Evolutionary conservation across 2,797 vertebrate species (phyloP).

Genomic region (Mastacembelus armatus): DNA sequence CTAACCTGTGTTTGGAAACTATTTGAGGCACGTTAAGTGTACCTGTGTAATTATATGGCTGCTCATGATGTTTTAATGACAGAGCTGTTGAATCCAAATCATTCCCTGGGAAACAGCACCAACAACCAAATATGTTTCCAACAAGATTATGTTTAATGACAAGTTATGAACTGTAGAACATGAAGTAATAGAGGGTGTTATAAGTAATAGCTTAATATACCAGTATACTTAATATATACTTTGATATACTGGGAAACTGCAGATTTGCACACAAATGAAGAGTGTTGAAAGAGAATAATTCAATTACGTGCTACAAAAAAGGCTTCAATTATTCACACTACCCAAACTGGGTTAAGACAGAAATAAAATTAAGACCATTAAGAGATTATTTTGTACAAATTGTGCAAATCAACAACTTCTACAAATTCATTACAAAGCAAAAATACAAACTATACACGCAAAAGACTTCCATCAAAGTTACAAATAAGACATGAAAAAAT

Average conservation of each 20-base stretch:
- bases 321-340: constrained; percentile 69
- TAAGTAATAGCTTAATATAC: constrained; percentile 51
- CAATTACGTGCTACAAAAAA: constrained; percentile 72
- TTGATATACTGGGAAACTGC: constrained; percentile 29
- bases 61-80: constrained; percentile 30
- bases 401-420: constrained; percentile 81
- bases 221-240: constrained; percentile 23
- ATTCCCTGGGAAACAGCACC: constrained; percentile 38
- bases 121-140: constrained; percentile 14
- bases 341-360: constrained; percentile 68
- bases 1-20: constrained; percentile 53
- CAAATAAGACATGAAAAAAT: constrained; percentile 26
- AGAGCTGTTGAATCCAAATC: constrained; percentile 48
- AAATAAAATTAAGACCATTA: constrained; percentile 75
- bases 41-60: constrained; percentile 60
- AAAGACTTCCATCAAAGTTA: constrained; percentile 54
- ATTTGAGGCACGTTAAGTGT: constrained; percentile 49
- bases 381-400: constrained; percentile 68
- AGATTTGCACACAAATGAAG: constrained; percentile 36
- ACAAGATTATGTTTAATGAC: constrained; percentile 71
- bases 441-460: constrained; percentile 68
- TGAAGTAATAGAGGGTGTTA: constrained; percentile 52
- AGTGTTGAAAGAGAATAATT: constrained; percentile 36
- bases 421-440: constrained; percentile 68
- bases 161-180: constrained; percentile 34